phyloP scores from a whole-genome alignment of 2,113 vertebrate species.

The Entomyzon cyanotis region DNA sequence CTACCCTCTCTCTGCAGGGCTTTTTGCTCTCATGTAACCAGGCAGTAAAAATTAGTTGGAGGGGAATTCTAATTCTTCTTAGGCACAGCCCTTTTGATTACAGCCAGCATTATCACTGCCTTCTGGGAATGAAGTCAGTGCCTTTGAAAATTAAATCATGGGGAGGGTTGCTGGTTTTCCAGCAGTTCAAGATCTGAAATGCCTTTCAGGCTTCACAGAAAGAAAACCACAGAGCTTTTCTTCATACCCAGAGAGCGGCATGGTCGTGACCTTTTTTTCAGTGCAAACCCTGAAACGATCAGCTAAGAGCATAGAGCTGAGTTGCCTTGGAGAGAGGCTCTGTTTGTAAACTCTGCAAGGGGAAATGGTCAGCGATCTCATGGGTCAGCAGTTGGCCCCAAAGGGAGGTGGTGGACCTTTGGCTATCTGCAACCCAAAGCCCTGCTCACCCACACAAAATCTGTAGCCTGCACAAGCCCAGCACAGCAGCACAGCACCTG shows the following conservation, averaged over 20 bases:
- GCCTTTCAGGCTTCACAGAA: not conserved
- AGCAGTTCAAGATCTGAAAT: not conserved
- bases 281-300: not conserved
- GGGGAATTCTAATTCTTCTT: not conserved
- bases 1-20: not conserved
- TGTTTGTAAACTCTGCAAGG: not conserved
- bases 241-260: not conserved
- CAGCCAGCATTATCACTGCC: not conserved
- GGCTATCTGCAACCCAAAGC: not conserved
- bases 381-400: not conserved
- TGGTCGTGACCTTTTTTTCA: not conserved
- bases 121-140: not conserved
- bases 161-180: not conserved
- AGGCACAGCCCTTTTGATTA: not conserved
- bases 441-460: not conserved
- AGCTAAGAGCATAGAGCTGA: not conserved
- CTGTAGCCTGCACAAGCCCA: not conserved
- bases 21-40: not conserved
- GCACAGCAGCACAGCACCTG: not conserved
- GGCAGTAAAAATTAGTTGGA: not conserved
- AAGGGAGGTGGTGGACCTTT: not conserved
- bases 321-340: not conserved
- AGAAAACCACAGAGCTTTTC: not conserved
- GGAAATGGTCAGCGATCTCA: rapidly evolving
- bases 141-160: not conserved